Percentiles rank a stretch among this genome's conserved stretches.
Conservation (phyloP, 2,113 vertebrate species). For the Dromiciops gliroides region DNA sequence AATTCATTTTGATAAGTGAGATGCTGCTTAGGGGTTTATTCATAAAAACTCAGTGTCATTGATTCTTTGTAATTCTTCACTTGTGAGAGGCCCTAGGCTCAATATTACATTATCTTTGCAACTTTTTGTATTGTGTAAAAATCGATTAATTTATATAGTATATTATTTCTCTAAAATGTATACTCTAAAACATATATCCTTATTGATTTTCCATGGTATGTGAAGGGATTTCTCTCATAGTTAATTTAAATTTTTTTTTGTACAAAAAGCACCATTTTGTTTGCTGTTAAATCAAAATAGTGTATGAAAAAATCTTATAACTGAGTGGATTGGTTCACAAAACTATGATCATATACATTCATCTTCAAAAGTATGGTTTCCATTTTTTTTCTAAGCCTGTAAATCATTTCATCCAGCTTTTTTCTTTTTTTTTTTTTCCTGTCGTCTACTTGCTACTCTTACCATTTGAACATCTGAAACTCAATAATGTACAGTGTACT, state of each 20-base stretch:
- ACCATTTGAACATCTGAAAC: not conserved
- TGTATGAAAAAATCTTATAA: not conserved
- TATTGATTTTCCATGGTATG: not conserved
- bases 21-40: slow-evolving; percentile 48
- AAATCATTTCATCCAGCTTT: not conserved
- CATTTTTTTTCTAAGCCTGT: not conserved
- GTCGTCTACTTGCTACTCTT: not conserved
- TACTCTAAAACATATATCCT: not conserved
- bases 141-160: slow-evolving; percentile 31
- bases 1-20: slow-evolving; percentile 64
- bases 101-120: slow-evolving; percentile 51
- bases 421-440: not conserved
- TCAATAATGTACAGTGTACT: not conserved
- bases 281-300: not conserved
- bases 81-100: slow-evolving; percentile 26
- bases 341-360: not conserved
- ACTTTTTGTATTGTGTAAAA: slow-evolving; percentile 47
- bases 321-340: not conserved
- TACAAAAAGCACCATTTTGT: not conserved
- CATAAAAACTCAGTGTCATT: slow-evolving; percentile 47
- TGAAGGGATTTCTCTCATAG: not conserved
- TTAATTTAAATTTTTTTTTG: not conserved
- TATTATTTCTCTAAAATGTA: not conserved
- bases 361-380: not conserved
- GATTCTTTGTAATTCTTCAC: slow-evolving; percentile 60